phyloP scores from a whole-genome alignment of 1,140 invertebrate species.

The Euglossa dilemma region DNA sequence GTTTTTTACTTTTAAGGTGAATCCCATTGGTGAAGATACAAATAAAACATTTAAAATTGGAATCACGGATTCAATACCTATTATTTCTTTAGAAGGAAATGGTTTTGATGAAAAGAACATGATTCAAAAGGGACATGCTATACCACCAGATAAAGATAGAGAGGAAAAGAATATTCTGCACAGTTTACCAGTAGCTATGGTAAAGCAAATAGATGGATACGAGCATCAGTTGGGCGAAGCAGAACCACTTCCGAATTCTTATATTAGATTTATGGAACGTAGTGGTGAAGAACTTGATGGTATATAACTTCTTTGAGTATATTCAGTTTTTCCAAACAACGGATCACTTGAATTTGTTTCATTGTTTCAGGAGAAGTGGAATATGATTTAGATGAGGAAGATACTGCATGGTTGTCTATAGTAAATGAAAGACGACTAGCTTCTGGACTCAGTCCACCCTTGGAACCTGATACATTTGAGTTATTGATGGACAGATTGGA shows the following conservation, averaged over 20 bases:
- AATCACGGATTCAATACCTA: slow-evolving; percentile 74
- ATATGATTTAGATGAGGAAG: slow-evolving; percentile 99
- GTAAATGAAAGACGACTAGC: slow-evolving; percentile 92
- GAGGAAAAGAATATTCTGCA: slow-evolving; percentile 78
- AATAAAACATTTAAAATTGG: slow-evolving; percentile 76
- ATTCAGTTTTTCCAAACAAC: background rate
- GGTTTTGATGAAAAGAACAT: slow-evolving; percentile 71
- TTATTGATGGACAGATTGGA: slow-evolving; percentile 97
- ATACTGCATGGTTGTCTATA: slow-evolving; percentile 94
- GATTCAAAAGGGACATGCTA: slow-evolving; percentile 60
- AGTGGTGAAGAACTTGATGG: slow-evolving; percentile 96
- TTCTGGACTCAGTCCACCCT: slow-evolving; percentile 85
- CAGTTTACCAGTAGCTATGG: slow-evolving; percentile 91
- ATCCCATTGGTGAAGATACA: slow-evolving; percentile 75
- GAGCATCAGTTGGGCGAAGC: slow-evolving; percentile 88
- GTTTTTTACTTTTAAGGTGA: slow-evolving; percentile 69
- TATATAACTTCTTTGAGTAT: slow-evolving; percentile 77
- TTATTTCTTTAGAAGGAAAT: slow-evolving; percentile 75
- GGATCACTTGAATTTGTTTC: background rate
- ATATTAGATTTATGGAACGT: slow-evolving; percentile 96
- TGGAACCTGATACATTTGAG: slow-evolving; percentile 95
- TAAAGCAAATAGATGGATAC: slow-evolving; percentile 90
- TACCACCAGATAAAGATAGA: slow-evolving; percentile 73
- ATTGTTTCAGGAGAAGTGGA: slow-evolving; percentile 88
- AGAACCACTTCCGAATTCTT: slow-evolving; percentile 90